Evolutionary conservation across 2,797 vertebrate genomes (phyloP), one percentile per base, ranked within the genome.

Genomic region (Pantherophis vulpinus): DNA sequence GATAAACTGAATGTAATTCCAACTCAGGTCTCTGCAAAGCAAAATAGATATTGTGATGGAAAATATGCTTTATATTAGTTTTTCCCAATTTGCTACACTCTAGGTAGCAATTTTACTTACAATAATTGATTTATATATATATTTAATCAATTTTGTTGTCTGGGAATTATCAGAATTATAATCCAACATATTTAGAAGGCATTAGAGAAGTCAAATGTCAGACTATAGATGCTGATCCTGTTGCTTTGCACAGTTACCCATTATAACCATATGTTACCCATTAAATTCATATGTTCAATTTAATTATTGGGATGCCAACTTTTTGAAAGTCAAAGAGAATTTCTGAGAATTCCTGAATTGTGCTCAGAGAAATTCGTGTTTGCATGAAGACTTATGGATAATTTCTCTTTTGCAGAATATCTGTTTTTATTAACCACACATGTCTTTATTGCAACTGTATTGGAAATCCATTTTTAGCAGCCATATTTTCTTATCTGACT

Each of bases 1-100:
- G 93, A 99, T 98, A 95, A 97, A 98, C 86, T 97, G 97, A 87
- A 99, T 99, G 95, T 91, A 94, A 90, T 99, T 99, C 98, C 98
- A 99, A 93, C 99, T 99, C 59, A 99, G 97, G 96, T 99, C 99
- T 87, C 99, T 99, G 96, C 12, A 91, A 97, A 58, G 37, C 88
- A 97, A 97, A 90, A 92, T 56, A 94, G 12, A 29, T 37, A 74
- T 1, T 91, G 90, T 95, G 1, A 95, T 93, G 42, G 25, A 3
- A 55, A 61, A 14, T 47, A 87, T 60, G 47, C 7, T 88, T 29
- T 70, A 70, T 7, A 74, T 16, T 74, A 6, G 13, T 74, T 74
- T 74, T 37, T 25, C 4, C 20, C 74, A 42, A 79, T 4, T 79
- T 79, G 37, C 37, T 79, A 20, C 32, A 23, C 4, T 79, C 18